Conservation (phyloP, 2,113 vertebrate species). For the Morone chrysops region DNA sequence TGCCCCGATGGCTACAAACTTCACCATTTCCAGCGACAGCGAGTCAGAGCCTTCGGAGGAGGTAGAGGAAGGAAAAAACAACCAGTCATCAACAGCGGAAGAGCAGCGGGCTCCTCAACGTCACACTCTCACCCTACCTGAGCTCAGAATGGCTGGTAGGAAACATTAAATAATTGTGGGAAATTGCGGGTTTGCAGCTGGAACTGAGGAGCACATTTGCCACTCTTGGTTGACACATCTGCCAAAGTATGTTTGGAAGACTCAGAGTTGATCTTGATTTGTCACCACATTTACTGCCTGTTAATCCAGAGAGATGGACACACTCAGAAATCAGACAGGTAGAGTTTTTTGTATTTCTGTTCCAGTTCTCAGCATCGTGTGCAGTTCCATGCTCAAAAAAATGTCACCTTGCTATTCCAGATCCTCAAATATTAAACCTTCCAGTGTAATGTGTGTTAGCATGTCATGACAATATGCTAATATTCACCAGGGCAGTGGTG, state of each 20-base stretch:
- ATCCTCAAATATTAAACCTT: too few species aligned
- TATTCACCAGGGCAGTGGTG: not conserved
- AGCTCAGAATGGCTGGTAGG: conserved; percentile 64
- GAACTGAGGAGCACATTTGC: not conserved
- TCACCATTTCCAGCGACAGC: conserved; percentile 79
- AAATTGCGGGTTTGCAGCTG: not conserved
- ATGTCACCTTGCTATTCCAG: too few species aligned
- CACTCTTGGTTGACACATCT: not conserved
- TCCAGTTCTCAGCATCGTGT: not conserved
- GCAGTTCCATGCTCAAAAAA: too few species aligned
- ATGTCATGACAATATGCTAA: not conserved
- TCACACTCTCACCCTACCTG: conserved; percentile 48
- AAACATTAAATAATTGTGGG: not conserved
- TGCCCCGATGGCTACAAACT: conserved; percentile 81
- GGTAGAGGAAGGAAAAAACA: conserved; percentile 60
- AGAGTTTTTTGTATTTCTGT: not conserved
- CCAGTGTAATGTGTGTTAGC: too few species aligned
- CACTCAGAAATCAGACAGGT: not conserved
- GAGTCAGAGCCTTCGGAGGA: conserved; percentile 83
- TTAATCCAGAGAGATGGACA: not conserved
- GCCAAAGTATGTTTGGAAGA: not conserved
- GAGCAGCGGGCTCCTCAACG: not conserved
- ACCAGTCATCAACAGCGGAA: not conserved
- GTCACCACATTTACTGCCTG: not conserved
- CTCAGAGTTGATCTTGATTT: not conserved